A percentile compares a stretch with the other conserved stretches of the same genome.
Evolutionary conservation across 2,888 invertebrate species (phyloP).

Genomic region (Chrysina gloriosa): DNA sequence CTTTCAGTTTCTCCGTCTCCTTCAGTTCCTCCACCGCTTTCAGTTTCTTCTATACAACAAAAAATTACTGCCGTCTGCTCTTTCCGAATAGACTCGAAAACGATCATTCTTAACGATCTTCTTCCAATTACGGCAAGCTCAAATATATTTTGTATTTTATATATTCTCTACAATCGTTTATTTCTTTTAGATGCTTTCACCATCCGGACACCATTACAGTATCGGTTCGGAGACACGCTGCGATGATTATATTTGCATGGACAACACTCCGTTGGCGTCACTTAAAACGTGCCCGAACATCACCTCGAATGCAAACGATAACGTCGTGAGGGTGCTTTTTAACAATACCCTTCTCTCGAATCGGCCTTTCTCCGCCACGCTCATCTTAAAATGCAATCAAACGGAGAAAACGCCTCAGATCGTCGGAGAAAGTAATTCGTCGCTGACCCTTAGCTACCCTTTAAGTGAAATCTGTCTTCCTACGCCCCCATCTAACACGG

Average conservation of each 20-base stretch:
- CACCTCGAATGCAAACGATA: background rate
- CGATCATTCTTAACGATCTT: background rate
- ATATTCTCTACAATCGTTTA: no score
- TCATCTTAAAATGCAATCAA: conserved; percentile 6
- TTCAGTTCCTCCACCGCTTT: no score
- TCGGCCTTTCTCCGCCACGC: background rate
- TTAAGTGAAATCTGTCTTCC: background rate
- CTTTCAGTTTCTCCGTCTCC: no score
- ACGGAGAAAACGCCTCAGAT: background rate
- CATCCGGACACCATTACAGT: conserved; percentile 1
- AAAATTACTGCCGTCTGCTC: background rate
- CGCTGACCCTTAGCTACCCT: background rate
- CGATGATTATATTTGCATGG: conserved; percentile 10
- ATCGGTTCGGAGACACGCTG: background rate
- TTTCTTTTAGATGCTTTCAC: background rate
- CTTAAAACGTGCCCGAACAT: background rate
- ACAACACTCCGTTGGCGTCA: background rate
- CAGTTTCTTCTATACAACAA: no score
- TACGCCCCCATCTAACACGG: background rate
- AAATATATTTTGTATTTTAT: no score
- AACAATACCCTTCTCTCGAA: background rate
- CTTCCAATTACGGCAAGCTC: background rate
- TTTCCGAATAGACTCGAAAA: background rate
- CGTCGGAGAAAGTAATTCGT: conserved; percentile 1
- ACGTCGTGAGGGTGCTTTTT: background rate